Evolutionary conservation across 2,888 invertebrate species (phyloP).

Genomic region (Agrotis segetum): DNA sequence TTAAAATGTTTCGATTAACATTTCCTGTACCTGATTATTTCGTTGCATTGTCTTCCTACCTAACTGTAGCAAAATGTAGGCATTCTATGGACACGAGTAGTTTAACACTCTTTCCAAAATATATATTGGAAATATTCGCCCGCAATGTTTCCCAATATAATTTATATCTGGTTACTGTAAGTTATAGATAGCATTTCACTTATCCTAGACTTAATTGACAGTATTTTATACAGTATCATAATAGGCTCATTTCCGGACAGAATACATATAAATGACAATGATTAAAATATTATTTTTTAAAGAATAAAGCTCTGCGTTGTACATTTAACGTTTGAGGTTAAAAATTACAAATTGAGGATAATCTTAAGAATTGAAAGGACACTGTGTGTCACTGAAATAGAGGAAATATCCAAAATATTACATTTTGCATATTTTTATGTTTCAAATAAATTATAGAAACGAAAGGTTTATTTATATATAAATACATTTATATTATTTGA

Average conservation of each 20-base stretch:
- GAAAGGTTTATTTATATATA: conserved; percentile 3
- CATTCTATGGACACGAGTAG: conserved; percentile 46
- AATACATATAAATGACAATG: conserved; percentile 22
- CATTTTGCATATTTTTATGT: neutral
- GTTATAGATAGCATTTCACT: conserved; percentile 63
- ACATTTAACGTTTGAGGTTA: conserved; percentile 34
- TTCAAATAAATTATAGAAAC: neutral
- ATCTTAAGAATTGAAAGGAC: conserved; percentile 2
- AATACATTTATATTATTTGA: neutral
- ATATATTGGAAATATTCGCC: conserved; percentile 48
- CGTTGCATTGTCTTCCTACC: conserved; percentile 79
- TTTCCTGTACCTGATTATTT: conserved; percentile 79
- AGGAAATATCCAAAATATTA: neutral
- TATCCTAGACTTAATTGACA: conserved; percentile 82
- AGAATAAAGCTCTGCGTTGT: conserved; percentile 57
- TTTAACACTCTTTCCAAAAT: conserved; percentile 52
- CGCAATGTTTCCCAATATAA: conserved; percentile 38
- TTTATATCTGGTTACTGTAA: conserved; percentile 36
- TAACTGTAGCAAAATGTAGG: conserved; percentile 58
- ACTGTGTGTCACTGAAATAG: conserved; percentile 4
- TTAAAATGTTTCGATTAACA: conserved; percentile 73
- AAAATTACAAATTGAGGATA: conserved; percentile 28
- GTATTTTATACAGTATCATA: conserved; percentile 59
- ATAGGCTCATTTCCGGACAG: conserved; percentile 37
- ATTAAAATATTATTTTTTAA: conserved; percentile 24